Evolutionary conservation across 2,888 invertebrate species (phyloP), one percentile per base, ranked within the genome.

Genomic region (Rutpela maculata): DNA sequence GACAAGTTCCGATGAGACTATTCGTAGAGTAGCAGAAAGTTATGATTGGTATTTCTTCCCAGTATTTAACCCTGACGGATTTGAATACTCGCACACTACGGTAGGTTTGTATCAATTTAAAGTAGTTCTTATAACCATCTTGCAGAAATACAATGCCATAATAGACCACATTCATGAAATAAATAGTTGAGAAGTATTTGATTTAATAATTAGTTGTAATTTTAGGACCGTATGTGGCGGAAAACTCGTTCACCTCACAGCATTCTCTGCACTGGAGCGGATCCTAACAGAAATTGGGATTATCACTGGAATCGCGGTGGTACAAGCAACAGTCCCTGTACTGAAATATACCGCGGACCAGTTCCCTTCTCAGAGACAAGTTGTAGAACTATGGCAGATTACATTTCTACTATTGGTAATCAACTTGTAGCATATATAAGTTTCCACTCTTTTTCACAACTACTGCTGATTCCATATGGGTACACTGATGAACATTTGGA

Each of bases 271-370:
- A 87, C 88, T 75, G 96, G 96, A 7, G 92, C 93, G 0, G 96
- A 96, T 88, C 92, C 95, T 0, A 96, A 96, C 87, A 92, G 96
- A 77, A 96, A 96, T 87, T 96, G 94, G 93, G 93, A 91, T 78
- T 93, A 91, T 85, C 92, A 92, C 79, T 95, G 95, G 94, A 91
- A 92, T 80, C 91, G 91, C 18, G 90, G 91, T 26, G 94, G 84
- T 10, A 89, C 93, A 0, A 93, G 92, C 80, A 86, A 79, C 0
- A 84, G 91, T 66, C 91, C 94, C 0, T 93, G 95, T 81, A 86
- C 91, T 0, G 93, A 95, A 5, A 92, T 89, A 0, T 96, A 91
- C 86, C 93, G 94, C 9, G 96, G 96, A 6, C 89, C 91, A 0
- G 87, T 87, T 0, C 91, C 95, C 0, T 95, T 95, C 88, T 96